Conservation (phyloP, 1,140 invertebrate species). For the Caerostris extrusa region DNA sequence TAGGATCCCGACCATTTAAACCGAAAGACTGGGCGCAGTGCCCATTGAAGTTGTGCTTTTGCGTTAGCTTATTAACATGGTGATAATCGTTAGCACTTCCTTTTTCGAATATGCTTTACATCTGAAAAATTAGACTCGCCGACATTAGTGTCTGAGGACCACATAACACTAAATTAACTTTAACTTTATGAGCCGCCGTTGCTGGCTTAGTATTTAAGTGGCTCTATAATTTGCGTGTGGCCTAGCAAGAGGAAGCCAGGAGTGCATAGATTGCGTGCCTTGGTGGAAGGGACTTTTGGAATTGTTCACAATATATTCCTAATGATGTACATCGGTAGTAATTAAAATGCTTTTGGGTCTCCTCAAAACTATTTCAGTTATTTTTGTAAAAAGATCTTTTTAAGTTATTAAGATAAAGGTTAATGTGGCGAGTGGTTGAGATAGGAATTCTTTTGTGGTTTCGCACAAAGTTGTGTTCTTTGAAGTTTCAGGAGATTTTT, state of each 20-base stretch:
- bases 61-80: constrained; percentile 66
- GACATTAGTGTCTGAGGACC: constrained; percentile 67
- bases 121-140: constrained; percentile 69
- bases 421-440: constrained; percentile 28
- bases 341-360: constrained; percentile 57
- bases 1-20: constrained; percentile 19
- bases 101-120: constrained; percentile 75
- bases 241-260: neutral
- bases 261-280: constrained; percentile 7
- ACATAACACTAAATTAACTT: constrained; percentile 76
- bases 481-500: neutral
- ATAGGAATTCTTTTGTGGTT: constrained; percentile 58
- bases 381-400: constrained; percentile 32
- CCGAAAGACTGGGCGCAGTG: neutral
- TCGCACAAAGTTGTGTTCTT: neutral
- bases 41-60: constrained; percentile 47
- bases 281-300: neutral
- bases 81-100: constrained; percentile 74
- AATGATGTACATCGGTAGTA: constrained; percentile 71
- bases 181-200: constrained; percentile 65
- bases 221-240: constrained; percentile 61
- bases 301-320: constrained; percentile 66
- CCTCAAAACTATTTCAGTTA: constrained; percentile 47
- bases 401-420: constrained; percentile 49
- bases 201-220: constrained; percentile 66